phyloP scores from a whole-genome alignment of 2,797 vertebrate genomes.

The Danio choprae region DNA sequence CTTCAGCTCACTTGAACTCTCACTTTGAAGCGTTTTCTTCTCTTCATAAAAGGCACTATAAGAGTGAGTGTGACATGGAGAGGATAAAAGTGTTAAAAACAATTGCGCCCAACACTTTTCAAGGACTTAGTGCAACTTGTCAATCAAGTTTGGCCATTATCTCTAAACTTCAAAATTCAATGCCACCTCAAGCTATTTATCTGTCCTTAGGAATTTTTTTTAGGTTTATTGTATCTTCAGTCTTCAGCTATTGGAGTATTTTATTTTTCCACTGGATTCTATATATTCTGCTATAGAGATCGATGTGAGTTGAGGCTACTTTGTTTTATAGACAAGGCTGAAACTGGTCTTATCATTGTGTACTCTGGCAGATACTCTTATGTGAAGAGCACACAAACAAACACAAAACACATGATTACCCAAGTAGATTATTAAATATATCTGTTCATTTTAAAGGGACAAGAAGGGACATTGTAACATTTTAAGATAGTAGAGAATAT shows the following conservation, averaged over 20 bases:
- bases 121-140: neutral
- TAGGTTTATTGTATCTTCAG: neutral
- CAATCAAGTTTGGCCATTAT: conserved; percentile 15
- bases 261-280: neutral
- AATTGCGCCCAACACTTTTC: neutral
- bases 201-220: neutral
- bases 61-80: neutral
- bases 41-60: neutral
- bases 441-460: neutral
- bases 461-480: neutral
- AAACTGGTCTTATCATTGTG: conserved; percentile 2
- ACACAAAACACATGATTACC: neutral
- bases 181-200: conserved; percentile 16
- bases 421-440: neutral
- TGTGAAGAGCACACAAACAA: neutral
- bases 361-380: conserved; percentile 6
- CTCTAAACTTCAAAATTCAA: neutral
- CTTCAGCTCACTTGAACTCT: neutral
- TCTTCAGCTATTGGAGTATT: conserved; percentile 16
- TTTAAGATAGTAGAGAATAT: neutral
- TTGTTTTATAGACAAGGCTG: conserved; percentile 34
- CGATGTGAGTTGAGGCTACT: conserved; percentile 17
- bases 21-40: conserved; percentile 8
- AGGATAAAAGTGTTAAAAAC: neutral
- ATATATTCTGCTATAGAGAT: conserved; percentile 22